Base-by-base conservation (phyloP, 2,797 vertebrate species). In the Lepus oiostolus region DNA sequence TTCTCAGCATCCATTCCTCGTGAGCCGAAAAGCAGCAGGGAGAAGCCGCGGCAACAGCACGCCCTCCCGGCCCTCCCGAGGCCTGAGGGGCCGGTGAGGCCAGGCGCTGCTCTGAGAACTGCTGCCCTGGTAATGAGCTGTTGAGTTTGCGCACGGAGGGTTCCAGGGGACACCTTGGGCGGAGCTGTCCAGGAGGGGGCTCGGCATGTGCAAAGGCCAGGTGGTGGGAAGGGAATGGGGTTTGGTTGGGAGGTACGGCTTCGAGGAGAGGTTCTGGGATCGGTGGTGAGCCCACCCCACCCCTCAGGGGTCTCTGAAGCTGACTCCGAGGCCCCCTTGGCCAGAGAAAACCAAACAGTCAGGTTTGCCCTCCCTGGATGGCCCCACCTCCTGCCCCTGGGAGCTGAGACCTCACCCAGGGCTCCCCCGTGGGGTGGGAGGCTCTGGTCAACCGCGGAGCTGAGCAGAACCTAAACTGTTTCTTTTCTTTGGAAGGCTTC, bases 401-500 rank as follows among this genome's bases (percentile, higher is more conserved):
- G 95, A 91, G 71, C 93, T 0, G 47, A 77, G 95, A 90, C 88
- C 90, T 97, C 82, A 76, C 93, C 85, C 95, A 42, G 0, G 4
- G 52, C 74, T 50, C 71, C 80, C 84, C 85, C 70, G 21, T 17
- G 77, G 90, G 91, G 60, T 83, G 65, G 94, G 93, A 91, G 92
- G 74, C 84, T 7, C 4, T 62, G 81, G 83, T 91, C 90, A 81
- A 60, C 93, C 94, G 87, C 92, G 82, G 92, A 86, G 22, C 89
- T 35, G 68, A 96, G 84, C 87, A 96, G 95, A 95, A 75, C 91
- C 90, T 85, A 86, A 95, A 95, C 42, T 42, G 74, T 96, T 97
- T 97, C 97, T 97, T 97, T 97, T 97, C 96, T 95, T 97, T 98
- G 97, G 97, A 97, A 97, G 91, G 86, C 93, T 91, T 97, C 96